A percentile compares a stretch with the other conserved stretches of the same genome.
These are phyloP conservation scores for Drosophila pallidifrons DNA, from an alignment of 1,140 invertebrate genomes.

Conservation along the genomic window DNA sequence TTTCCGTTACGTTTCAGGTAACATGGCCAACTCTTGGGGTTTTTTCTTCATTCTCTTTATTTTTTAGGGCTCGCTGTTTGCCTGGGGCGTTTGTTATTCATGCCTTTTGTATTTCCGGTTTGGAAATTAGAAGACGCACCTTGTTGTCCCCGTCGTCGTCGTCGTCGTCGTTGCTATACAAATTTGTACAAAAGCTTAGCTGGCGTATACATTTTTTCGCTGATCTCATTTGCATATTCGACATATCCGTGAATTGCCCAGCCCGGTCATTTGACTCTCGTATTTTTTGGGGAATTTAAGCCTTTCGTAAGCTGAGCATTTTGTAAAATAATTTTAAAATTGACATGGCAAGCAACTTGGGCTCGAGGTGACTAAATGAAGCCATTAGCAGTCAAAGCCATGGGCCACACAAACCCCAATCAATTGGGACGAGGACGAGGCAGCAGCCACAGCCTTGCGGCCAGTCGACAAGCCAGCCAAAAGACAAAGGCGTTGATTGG, in stretches of 20 bases:
- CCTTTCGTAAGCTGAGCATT: slow-evolving; percentile 27
- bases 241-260: slow-evolving; percentile 57
- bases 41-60: slow-evolving; percentile 6
- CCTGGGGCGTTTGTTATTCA: slow-evolving; percentile 41
- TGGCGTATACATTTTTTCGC: slow-evolving; percentile 32
- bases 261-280: neutral
- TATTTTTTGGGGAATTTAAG: slow-evolving; percentile 36
- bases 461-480: neutral
- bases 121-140: slow-evolving; percentile 70
- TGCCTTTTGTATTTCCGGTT: slow-evolving; percentile 81
- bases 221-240: slow-evolving; percentile 78
- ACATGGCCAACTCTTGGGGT: slow-evolving; percentile 19
- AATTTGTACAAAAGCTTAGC: slow-evolving; percentile 80
- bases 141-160: slow-evolving; percentile 6
- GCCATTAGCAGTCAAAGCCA: slow-evolving; percentile 48
- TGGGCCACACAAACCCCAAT: slow-evolving; percentile 24
- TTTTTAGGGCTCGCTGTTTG: neutral
- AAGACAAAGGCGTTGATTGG: slow-evolving; percentile 46
- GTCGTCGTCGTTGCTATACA: slow-evolving; percentile 41
- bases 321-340: slow-evolving; percentile 47
- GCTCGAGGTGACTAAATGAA: slow-evolving; percentile 44
- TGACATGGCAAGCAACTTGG: slow-evolving; percentile 22
- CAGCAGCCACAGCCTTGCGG: slow-evolving; percentile 22
- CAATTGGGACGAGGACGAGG: slow-evolving; percentile 6
- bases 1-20: slow-evolving; percentile 65